These are phyloP conservation scores for Athalia cordata DNA, from an alignment of 2,888 invertebrate genomes.

Conservation along the genomic window DNA sequence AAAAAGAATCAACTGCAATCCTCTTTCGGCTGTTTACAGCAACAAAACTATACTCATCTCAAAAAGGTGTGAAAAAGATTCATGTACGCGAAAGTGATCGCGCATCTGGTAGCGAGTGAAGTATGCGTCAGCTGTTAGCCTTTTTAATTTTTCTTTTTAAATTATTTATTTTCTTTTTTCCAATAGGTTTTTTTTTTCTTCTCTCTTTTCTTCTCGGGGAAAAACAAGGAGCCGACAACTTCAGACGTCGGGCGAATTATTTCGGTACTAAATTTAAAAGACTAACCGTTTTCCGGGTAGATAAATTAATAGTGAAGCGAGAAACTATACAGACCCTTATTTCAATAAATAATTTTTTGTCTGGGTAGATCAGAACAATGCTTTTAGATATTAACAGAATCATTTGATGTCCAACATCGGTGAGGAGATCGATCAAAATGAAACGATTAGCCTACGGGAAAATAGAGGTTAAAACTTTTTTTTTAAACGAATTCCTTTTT, in stretches of 20 bases:
- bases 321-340: neutral
- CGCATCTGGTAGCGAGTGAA: neutral
- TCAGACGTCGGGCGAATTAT: slow-evolving; percentile 21
- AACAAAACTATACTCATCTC: too few relatives aligned
- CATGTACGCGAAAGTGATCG: too few relatives aligned
- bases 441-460: slow-evolving; percentile 48
- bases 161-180: too few relatives aligned
- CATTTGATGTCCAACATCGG: slow-evolving; percentile 65
- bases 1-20: too few relatives aligned
- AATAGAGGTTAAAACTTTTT: slow-evolving; percentile 59
- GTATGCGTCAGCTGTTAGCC: slow-evolving; percentile 43
- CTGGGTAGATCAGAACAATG: slow-evolving; percentile 15
- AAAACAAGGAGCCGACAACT: slow-evolving; percentile 44
- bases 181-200: neutral
- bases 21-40: too few relatives aligned
- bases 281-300: neutral
- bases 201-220: slow-evolving; percentile 22
- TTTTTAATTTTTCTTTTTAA: slow-evolving; percentile 1
- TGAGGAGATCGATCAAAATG: slow-evolving; percentile 50
- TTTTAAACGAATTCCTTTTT: too few relatives aligned
- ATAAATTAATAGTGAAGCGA: neutral
- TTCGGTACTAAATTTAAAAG: slow-evolving; percentile 19
- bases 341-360: neutral
- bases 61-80: too few relatives aligned
- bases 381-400: neutral